phyloP scores from a whole-genome alignment of 2,888 invertebrate species.

The Myathropa florea region DNA sequence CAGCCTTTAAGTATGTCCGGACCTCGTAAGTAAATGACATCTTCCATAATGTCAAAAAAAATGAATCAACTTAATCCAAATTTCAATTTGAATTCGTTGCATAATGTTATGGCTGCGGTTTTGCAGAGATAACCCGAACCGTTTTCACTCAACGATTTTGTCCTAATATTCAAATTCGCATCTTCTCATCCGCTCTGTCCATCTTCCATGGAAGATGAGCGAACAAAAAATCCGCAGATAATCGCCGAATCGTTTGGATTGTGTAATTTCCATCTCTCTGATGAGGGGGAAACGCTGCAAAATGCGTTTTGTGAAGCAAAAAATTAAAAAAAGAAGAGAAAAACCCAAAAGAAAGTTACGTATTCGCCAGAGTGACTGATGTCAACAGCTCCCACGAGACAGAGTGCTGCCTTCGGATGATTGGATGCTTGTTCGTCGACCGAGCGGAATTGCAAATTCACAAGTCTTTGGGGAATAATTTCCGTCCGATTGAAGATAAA shows the following conservation, averaged over 20 bases:
- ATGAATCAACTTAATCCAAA: not conserved
- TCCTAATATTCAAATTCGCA: not conserved
- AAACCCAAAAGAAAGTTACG: slow-evolving; percentile 1
- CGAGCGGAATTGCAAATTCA: not conserved
- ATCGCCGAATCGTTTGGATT: not conserved
- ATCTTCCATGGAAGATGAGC: not conserved
- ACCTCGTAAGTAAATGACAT: not conserved
- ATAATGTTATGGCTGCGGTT: not conserved
- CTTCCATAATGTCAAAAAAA: not conserved
- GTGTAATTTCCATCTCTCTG: not conserved
- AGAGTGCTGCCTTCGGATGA: not conserved
- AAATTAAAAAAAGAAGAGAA: not conserved
- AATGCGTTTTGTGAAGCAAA: not conserved
- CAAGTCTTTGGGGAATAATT: not conserved
- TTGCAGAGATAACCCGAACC: not conserved
- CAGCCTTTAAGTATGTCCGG: not conserved
- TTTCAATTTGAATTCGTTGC: not conserved
- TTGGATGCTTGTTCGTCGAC: not conserved
- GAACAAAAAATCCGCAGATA: not conserved
- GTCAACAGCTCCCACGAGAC: not conserved
- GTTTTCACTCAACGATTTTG: not conserved
- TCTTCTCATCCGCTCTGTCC: not conserved
- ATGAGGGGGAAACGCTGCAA: not conserved
- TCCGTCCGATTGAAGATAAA: not conserved
- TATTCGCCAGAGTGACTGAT: slow-evolving; percentile 9